These are phyloP conservation scores for Tromatobia lineatoria DNA, from an alignment of 2,888 invertebrate genomes.

Conservation along the genomic window DNA sequence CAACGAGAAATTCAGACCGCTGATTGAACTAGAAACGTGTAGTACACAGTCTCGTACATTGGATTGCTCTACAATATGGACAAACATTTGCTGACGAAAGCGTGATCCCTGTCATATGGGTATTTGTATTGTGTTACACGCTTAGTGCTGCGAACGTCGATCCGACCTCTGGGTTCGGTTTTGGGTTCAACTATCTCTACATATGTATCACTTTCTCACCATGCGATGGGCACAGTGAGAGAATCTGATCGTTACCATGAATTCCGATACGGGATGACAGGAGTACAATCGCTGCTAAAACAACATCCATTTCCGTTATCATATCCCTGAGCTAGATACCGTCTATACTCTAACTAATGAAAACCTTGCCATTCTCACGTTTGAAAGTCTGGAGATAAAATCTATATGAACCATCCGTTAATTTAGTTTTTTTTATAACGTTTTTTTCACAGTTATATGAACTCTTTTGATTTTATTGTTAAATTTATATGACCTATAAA, in stretches of 20 bases:
- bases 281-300: background rate
- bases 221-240: constrained; percentile 4
- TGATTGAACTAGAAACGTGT: constrained; percentile 11
- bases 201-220: constrained; percentile 40
- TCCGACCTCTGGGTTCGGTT: constrained; percentile 12
- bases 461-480: no score
- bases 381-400: no score
- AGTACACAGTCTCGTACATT: background rate
- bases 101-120: constrained; percentile 47
- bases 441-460: no score
- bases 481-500: no score
- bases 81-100: constrained; percentile 66
- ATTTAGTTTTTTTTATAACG: no score
- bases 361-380: no score
- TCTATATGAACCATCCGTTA: no score
- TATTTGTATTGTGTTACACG: constrained; percentile 63
- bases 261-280: background rate
- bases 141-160: constrained; percentile 15
- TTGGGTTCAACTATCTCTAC: constrained; percentile 22
- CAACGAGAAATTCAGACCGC: constrained; percentile 31
- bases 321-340: background rate
- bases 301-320: background rate
- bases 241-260: constrained; percentile 28
- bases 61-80: constrained; percentile 19
- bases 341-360: background rate